Evolutionary conservation across 2,888 invertebrate genomes (phyloP).

Genomic region (Xiphydria camelus): DNA sequence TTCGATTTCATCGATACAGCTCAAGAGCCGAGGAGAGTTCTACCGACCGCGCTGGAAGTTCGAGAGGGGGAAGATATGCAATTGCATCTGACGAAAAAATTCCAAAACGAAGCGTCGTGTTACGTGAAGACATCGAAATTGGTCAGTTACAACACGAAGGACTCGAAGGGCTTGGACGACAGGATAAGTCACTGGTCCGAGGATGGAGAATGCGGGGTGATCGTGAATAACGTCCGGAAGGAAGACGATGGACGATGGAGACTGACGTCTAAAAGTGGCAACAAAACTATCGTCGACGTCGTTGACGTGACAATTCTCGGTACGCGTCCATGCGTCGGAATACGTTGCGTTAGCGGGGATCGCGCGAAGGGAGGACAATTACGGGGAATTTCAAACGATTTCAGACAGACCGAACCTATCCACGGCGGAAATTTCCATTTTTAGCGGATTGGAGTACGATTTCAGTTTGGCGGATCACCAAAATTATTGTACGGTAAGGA

Average conservation of each 20-base stretch:
- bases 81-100: constrained; percentile 8
- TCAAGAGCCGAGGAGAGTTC: constrained; percentile 11
- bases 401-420: constrained; percentile 6
- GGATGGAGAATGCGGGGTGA: constrained; percentile 57
- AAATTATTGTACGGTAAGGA: constrained; percentile 15
- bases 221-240: constrained; percentile 50
- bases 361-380: too few relatives aligned
- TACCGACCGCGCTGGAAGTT: constrained; percentile 16
- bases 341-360: too few relatives aligned
- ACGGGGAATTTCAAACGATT: too few relatives aligned
- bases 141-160: constrained; percentile 12
- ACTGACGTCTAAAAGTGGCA: constrained; percentile 48
- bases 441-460: constrained; percentile 17
- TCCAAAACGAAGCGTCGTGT: constrained; percentile 13
- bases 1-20: too few relatives aligned
- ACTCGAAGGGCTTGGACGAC: not conserved
- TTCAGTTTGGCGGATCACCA: constrained; percentile 5
- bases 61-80: constrained; percentile 21
- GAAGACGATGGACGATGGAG: constrained; percentile 60
- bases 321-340: too few relatives aligned
- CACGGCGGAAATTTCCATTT: constrained; percentile 3
- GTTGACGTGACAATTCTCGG: constrained; percentile 55
- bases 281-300: constrained; percentile 55
- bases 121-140: constrained; percentile 16
- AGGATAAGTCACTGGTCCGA: constrained; percentile 35